These are phyloP conservation scores for Abramis brama DNA, from an alignment of 2,113 vertebrate species.

Conservation along the genomic window DNA sequence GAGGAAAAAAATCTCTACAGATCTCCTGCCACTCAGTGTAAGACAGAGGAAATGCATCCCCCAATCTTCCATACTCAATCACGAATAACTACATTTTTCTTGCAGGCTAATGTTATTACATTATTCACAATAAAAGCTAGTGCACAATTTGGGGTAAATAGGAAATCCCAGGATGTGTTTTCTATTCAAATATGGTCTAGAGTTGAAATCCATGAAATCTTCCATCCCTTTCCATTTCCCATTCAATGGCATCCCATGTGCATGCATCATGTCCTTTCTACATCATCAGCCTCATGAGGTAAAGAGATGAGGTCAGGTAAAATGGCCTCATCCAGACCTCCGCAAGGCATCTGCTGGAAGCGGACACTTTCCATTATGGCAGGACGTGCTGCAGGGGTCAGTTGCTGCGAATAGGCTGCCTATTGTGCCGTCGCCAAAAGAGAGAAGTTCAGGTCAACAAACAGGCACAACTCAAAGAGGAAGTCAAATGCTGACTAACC, in stretches of 20 bases:
- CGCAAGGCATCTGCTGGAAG: slow-evolving; percentile 62
- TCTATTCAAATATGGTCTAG: neutral
- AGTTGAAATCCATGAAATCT: slow-evolving; percentile 8
- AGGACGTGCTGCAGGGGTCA: slow-evolving; percentile 60
- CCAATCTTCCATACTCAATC: slow-evolving; percentile 49
- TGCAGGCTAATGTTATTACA: neutral
- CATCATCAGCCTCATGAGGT: slow-evolving; percentile 30
- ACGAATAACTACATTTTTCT: neutral
- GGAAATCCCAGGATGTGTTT: neutral
- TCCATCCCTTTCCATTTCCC: slow-evolving; percentile 1
- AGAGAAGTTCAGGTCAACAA: slow-evolving; percentile 63
- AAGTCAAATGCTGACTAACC: slow-evolving; percentile 23
- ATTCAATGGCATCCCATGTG: neutral
- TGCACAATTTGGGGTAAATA: neutral
- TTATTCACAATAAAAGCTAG: neutral
- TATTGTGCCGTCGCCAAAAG: slow-evolving; percentile 60
- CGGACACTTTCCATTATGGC: slow-evolving; percentile 59
- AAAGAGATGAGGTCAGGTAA: slow-evolving; percentile 53
- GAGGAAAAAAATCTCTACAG: slow-evolving; percentile 72
- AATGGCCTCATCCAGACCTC: slow-evolving; percentile 48
- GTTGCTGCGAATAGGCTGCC: slow-evolving; percentile 54
- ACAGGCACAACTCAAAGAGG: slow-evolving; percentile 40
- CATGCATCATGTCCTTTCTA: neutral
- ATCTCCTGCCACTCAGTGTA: slow-evolving; percentile 75
- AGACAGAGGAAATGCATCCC: slow-evolving; percentile 66